Conservation (phyloP, 2,888 invertebrate genomes). For the Yponomeuta plumbellus region DNA sequence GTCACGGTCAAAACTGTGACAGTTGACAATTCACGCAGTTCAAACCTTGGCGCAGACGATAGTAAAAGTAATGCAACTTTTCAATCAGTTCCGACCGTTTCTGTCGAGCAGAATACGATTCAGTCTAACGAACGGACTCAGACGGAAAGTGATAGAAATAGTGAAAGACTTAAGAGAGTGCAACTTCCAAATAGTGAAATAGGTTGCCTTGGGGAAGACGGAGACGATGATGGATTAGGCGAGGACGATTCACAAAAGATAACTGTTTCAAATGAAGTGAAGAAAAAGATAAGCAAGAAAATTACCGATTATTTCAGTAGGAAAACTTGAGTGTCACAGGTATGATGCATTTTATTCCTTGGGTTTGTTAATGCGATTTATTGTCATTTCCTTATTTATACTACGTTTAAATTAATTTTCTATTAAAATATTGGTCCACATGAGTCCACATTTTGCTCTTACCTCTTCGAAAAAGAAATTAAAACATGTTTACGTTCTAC, state of each 20-base stretch:
- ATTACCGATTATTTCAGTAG: slow-evolving; percentile 66
- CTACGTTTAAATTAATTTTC: no score
- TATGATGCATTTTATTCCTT: not conserved
- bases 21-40: not conserved
- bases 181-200: not conserved
- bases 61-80: no score
- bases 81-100: no score
- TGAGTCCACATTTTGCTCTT: no score
- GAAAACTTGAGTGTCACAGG: slow-evolving; percentile 29
- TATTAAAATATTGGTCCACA: no score
- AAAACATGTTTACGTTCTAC: no score
- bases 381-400: not conserved
- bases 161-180: not conserved
- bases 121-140: not conserved
- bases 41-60: no score
- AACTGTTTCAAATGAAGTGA: slow-evolving; percentile 31
- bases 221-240: not conserved
- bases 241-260: not conserved
- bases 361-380: not conserved
- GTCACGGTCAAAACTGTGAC: not conserved
- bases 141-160: not conserved
- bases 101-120: not conserved
- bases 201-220: not conserved
- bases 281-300: slow-evolving; percentile 52
- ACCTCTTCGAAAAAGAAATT: no score